These are phyloP conservation scores for Antheraea mylitta DNA, from an alignment of 1,140 invertebrate genomes.

Conservation along the genomic window DNA sequence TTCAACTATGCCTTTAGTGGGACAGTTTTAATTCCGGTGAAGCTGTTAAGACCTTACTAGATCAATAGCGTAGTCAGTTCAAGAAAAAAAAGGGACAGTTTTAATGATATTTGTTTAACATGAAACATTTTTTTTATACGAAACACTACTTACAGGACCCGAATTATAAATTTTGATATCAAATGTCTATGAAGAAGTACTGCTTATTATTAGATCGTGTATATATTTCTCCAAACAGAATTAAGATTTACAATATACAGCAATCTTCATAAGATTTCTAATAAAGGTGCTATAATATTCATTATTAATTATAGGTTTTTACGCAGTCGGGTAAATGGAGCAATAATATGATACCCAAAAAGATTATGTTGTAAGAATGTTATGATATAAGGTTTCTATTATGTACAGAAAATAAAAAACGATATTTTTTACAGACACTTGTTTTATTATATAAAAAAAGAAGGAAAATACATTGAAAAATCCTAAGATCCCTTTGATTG, in stretches of 20 bases:
- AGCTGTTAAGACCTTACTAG: no score
- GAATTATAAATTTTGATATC: neutral
- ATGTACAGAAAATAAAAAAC: slow-evolving; percentile 6
- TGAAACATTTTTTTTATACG: neutral
- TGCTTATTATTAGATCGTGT: neutral
- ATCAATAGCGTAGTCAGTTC: no score
- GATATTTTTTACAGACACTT: slow-evolving; percentile 16
- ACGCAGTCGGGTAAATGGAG: neutral
- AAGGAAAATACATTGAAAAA: slow-evolving; percentile 29
- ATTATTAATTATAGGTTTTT: neutral
- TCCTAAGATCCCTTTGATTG: slow-evolving; percentile 4
- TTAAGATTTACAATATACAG: neutral
- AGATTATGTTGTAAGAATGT: neutral
- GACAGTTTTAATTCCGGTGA: no score
- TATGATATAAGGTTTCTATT: neutral
- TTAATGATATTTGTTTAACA: neutral
- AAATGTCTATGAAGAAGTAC: neutral
- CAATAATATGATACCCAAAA: neutral
- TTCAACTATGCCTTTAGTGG: no score
- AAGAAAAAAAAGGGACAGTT: no score
- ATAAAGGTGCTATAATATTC: neutral
- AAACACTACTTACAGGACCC: neutral
- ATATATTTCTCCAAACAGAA: neutral
- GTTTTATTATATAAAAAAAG: slow-evolving; percentile 26
- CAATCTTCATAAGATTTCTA: neutral